Conservation (phyloP, 2,113 vertebrate genomes). For the Calyptommatus sinebrachiatus region DNA sequence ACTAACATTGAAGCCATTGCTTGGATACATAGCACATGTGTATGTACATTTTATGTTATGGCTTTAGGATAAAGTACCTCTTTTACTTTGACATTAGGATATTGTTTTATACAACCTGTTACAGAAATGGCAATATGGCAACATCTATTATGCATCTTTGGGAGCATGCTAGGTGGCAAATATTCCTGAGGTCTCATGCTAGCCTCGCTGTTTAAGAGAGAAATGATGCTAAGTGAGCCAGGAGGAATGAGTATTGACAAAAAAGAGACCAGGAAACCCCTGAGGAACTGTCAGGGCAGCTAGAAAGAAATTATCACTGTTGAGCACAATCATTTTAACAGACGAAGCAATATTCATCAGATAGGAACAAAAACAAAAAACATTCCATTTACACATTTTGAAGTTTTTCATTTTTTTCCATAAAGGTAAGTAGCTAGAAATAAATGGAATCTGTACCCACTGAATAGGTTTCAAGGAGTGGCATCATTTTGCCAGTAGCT, state of each 20-base stretch:
- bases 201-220: neutral
- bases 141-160: neutral
- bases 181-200: neutral
- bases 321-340: neutral
- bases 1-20: neutral
- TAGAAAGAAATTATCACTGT: neutral
- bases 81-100: neutral
- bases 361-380: neutral
- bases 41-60: neutral
- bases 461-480: neutral
- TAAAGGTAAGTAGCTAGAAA: neutral
- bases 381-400: neutral
- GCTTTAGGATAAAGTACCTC: constrained; percentile 1
- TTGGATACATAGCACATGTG: constrained; percentile 6
- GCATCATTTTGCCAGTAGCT: neutral
- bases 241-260: neutral
- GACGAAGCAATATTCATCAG: neutral
- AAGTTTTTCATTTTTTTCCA: neutral
- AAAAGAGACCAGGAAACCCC: neutral
- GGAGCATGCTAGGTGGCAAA: neutral
- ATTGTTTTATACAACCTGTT: neutral
- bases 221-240: neutral
- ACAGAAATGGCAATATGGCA: neutral
- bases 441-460: neutral
- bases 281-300: neutral